A percentile compares a stretch with the other conserved stretches of the same genome.
phyloP scores from a whole-genome alignment of 2,797 vertebrate genomes.

The Enteromius trimaculatus region DNA sequence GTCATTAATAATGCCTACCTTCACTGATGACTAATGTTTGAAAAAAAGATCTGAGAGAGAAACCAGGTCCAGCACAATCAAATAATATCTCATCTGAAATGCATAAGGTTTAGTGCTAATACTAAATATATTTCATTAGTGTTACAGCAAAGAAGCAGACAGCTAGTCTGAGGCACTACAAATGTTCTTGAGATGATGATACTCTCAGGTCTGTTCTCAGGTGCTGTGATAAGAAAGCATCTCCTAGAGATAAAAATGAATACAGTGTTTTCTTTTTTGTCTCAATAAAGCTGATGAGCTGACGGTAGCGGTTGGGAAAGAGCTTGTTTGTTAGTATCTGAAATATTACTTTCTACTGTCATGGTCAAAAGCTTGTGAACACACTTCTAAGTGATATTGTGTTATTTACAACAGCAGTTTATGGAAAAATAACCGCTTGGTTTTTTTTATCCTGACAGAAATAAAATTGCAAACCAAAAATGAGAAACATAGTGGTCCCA shows the following conservation, averaged over 20 bases:
- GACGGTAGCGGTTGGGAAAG: not conserved
- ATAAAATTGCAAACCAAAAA: not conserved
- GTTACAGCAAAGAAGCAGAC: not conserved
- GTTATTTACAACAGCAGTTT: not conserved
- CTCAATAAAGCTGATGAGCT: constrained; percentile 21
- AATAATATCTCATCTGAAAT: not conserved
- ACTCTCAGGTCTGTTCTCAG: not conserved
- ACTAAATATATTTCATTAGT: not conserved
- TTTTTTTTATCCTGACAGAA: not conserved
- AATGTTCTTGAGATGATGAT: not conserved
- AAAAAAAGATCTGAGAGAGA: not conserved
- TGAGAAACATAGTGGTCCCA: not conserved
- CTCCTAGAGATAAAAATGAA: not conserved
- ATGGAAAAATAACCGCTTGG: not conserved
- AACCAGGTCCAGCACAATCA: not conserved
- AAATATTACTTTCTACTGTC: not conserved
- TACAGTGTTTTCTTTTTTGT: too few species aligned
- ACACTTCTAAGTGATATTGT: not conserved
- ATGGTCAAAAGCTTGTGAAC: not conserved
- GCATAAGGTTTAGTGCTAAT: not conserved
- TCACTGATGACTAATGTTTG: not conserved
- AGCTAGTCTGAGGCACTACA: not conserved
- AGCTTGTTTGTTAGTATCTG: constrained; percentile 5
- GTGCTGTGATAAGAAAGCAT: not conserved
- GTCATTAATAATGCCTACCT: not conserved